A percentile compares a stretch with the other conserved stretches of the same genome.
These are phyloP conservation scores for Alectura lathami DNA, from an alignment of 2,113 vertebrate genomes.

Conservation along the genomic window DNA sequence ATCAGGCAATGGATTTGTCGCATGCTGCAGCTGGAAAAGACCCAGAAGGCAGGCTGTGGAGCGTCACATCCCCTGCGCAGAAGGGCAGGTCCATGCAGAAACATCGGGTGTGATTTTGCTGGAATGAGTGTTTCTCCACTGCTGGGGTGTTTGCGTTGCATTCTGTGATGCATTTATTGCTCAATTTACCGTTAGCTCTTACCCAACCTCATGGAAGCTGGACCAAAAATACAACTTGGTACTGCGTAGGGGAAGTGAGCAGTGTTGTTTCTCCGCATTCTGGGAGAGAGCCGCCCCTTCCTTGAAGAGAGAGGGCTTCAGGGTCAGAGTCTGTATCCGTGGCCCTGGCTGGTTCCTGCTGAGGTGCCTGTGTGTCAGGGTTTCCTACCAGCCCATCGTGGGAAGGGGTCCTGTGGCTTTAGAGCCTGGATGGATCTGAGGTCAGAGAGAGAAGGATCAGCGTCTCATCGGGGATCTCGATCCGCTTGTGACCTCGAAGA, in stretches of 20 bases:
- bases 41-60: not conserved
- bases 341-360: not conserved
- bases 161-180: not conserved
- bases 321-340: not conserved
- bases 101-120: not conserved
- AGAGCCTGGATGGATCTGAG: not conserved
- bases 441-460: not conserved
- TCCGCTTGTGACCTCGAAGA: not conserved
- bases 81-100: not conserved
- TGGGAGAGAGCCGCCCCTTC: not conserved
- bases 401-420: not conserved
- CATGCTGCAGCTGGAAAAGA: not conserved
- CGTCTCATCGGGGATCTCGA: not conserved
- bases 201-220: not conserved
- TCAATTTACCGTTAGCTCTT: not conserved
- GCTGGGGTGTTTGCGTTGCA: rapidly evolving
- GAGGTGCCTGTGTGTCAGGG: no score
- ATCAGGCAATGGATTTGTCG: not conserved
- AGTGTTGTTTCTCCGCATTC: not conserved
- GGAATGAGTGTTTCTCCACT: not conserved
- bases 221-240: not conserved
- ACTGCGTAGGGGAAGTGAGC: not conserved
- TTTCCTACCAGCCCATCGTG: rapidly evolving
- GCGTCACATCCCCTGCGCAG: not conserved
- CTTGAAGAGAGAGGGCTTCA: not conserved